Evolutionary conservation across 1,140 invertebrate species (phyloP).

Genomic region (Lordiphosa stackelbergi): DNA sequence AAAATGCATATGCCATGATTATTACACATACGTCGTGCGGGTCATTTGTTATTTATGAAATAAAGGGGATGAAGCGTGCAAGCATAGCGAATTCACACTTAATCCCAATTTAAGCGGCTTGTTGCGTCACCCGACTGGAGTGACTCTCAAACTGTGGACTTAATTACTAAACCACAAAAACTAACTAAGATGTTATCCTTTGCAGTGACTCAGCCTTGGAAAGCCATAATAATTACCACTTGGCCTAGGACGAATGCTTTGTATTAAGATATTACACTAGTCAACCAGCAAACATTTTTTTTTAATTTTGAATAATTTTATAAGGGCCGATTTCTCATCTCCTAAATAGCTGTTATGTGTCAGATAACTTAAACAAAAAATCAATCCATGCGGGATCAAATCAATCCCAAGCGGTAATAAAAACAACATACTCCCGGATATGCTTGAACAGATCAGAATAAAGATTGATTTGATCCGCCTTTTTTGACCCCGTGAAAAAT

Average conservation of each 20-base stretch:
- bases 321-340: too few relatives aligned
- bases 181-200: conserved; percentile 28
- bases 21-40: conserved; percentile 52
- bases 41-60: conserved; percentile 63
- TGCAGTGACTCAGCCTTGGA: conserved; percentile 22
- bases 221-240: conserved; percentile 40
- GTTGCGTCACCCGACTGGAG: conserved; percentile 27
- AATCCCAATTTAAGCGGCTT: conserved; percentile 23
- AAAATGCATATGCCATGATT: conserved; percentile 52
- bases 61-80: background rate
- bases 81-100: conserved; percentile 11
- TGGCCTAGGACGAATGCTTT: conserved; percentile 27
- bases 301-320: too few relatives aligned
- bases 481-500: too few relatives aligned
- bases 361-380: too few relatives aligned
- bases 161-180: conserved; percentile 33
- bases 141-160: conserved; percentile 36
- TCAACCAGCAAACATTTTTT: too few relatives aligned
- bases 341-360: too few relatives aligned
- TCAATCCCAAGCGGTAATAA: too few relatives aligned
- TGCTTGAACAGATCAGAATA: too few relatives aligned
- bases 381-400: too few relatives aligned
- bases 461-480: too few relatives aligned
- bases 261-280: conserved; percentile 36
- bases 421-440: too few relatives aligned